Percentiles rank a stretch among this genome's conserved stretches.
These are phyloP conservation scores for Cataglyphis altisquamis DNA, from an alignment of 2,888 invertebrate genomes.

Conservation along the genomic window DNA sequence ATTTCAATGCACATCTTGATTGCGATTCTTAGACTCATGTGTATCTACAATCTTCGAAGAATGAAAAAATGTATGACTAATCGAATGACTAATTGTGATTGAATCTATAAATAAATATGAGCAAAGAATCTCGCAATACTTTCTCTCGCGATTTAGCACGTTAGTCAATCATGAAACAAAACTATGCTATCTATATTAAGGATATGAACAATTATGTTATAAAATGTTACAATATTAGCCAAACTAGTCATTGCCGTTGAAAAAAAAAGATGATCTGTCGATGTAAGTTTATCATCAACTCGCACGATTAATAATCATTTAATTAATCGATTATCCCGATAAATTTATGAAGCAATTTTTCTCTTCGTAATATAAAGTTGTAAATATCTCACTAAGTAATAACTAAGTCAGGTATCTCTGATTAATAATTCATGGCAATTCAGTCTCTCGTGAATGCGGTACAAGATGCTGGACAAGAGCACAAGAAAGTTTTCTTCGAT, in stretches of 20 bases:
- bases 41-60: not conserved
- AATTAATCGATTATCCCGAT: constrained; percentile 32
- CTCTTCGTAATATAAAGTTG: not conserved
- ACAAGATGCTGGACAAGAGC: constrained; percentile 5
- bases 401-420: constrained; percentile 18
- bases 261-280: not conserved
- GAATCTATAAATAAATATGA: constrained; percentile 34
- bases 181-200: not conserved
- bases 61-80: not conserved
- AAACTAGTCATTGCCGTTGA: not conserved
- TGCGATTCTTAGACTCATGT: not conserved
- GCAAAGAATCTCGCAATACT: constrained; percentile 1
- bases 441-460: not conserved
- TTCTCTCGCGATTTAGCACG: not conserved
- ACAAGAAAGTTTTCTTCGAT: constrained; percentile 27
- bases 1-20: not conserved
- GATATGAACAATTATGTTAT: not conserved
- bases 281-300: not conserved
- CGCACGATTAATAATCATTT: constrained; percentile 27
- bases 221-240: not conserved
- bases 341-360: constrained; percentile 25
- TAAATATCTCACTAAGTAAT: constrained; percentile 14
- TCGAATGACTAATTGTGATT: constrained; percentile 12
- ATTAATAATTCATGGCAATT: constrained; percentile 15
- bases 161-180: constrained; percentile 9